Conservation (phyloP, 2,888 invertebrate species). For the Blomia tropicalis region DNA sequence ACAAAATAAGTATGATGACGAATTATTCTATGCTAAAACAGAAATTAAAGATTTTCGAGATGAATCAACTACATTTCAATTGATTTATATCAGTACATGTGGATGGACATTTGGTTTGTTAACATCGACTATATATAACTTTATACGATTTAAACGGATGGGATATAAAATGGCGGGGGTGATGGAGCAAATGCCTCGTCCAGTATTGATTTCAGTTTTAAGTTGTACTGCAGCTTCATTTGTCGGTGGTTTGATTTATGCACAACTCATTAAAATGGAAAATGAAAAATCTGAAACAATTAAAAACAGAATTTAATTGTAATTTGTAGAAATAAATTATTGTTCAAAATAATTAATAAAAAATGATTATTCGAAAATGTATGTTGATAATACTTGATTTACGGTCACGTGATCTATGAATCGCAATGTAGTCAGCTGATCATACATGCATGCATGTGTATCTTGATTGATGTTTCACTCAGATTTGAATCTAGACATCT, state of each 20-base stretch:
- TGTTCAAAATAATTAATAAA: no score
- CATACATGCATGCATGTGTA: no score
- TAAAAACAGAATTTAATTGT: no score
- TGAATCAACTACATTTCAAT: neutral
- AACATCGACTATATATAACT: neutral
- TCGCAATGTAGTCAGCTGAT: no score
- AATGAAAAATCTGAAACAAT: no score
- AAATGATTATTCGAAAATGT: no score
- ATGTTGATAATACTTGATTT: no score
- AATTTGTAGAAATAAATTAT: no score
- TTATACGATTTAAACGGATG: neutral
- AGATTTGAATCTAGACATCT: no score
- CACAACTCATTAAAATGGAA: no score
- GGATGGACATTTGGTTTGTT: neutral
- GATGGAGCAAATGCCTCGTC: neutral
- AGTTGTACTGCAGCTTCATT: neutral
- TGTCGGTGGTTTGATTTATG: neutral
- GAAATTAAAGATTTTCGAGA: neutral
- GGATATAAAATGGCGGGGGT: neutral
- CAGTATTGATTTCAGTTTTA: neutral
- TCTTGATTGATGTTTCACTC: no score
- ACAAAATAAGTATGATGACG: neutral
- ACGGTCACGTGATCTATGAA: no score
- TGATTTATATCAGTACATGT: neutral
- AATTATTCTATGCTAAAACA: neutral